phyloP scores from a whole-genome alignment of 2,113 vertebrate species.

The Taurulus bubalis region DNA sequence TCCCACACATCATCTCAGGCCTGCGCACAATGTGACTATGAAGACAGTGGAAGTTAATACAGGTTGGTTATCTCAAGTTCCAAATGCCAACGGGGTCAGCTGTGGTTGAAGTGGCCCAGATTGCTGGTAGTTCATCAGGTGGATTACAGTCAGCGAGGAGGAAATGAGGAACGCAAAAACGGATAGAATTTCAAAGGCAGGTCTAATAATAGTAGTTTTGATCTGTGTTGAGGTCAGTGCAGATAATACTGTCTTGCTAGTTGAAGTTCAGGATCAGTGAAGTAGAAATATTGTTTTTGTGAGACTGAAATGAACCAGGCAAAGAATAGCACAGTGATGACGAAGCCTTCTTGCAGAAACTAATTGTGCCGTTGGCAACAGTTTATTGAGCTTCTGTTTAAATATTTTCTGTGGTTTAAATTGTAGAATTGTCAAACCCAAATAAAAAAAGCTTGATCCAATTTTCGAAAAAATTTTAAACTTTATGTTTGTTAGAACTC shows the following conservation, averaged over 20 bases:
- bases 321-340: background rate
- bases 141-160: background rate
- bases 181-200: constrained; percentile 21
- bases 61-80: constrained; percentile 63
- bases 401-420: background rate
- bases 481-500: background rate
- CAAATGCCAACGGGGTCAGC: constrained; percentile 64
- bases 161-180: constrained; percentile 22
- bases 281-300: constrained; percentile 10
- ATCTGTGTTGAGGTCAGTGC: constrained; percentile 14
- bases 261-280: constrained; percentile 10
- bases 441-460: background rate
- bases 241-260: constrained; percentile 15
- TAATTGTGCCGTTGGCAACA: background rate
- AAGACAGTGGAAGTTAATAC: constrained; percentile 42
- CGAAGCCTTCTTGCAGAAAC: background rate
- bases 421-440: background rate
- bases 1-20: constrained; percentile 49
- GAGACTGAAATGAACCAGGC: background rate
- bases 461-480: background rate
- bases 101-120: constrained; percentile 24
- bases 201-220: background rate
- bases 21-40: constrained; percentile 31
- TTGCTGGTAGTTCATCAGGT: background rate
- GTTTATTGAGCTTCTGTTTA: background rate